These are phyloP conservation scores for Drosophila varians DNA, from an alignment of 1,140 invertebrate species.

Conservation along the genomic window DNA sequence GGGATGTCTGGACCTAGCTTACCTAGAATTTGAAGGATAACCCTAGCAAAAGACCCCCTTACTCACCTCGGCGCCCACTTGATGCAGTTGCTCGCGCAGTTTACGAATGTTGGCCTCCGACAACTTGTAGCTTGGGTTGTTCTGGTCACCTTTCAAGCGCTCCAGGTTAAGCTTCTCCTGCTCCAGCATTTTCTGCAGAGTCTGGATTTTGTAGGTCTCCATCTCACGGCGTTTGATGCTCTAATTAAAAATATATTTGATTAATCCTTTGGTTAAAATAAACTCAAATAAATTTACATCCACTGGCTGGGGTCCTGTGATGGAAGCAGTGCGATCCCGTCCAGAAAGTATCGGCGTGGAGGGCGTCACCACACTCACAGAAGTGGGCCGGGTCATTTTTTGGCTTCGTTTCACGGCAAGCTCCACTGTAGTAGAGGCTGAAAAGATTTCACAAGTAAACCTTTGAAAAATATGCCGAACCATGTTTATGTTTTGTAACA, in stretches of 20 bases:
- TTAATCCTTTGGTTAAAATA: too few relatives aligned
- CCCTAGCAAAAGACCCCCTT: not conserved
- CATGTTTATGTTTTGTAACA: not conserved
- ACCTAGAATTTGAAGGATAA: not conserved
- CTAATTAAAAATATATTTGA: constrained; percentile 83
- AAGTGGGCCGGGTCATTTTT: constrained; percentile 75
- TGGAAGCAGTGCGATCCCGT: constrained; percentile 84
- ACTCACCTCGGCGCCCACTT: constrained; percentile 82
- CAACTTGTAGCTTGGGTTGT: constrained; percentile 77
- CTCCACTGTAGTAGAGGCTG: constrained; percentile 78
- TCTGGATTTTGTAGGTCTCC: constrained; percentile 89
- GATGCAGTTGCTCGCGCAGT: constrained; percentile 78
- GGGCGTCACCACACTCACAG: constrained; percentile 68
- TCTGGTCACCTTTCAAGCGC: constrained; percentile 85
- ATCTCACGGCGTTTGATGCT: constrained; percentile 90
- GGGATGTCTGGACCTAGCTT: constrained; percentile 24
- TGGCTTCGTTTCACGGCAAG: constrained; percentile 78
- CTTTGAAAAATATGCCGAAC: constrained; percentile 3
- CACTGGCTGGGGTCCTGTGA: constrained; percentile 95
- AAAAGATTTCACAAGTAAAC: not conserved
- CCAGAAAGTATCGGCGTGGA: constrained; percentile 76
- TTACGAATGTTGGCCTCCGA: constrained; percentile 82
- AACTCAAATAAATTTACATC: constrained; percentile 86
- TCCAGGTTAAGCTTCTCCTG: constrained; percentile 91
- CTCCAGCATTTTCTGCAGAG: constrained; percentile 91